A percentile compares a stretch with the other conserved stretches of the same genome.
These are phyloP conservation scores for Poecilus cupreus DNA, from an alignment of 2,888 invertebrate species.

Conservation along the genomic window DNA sequence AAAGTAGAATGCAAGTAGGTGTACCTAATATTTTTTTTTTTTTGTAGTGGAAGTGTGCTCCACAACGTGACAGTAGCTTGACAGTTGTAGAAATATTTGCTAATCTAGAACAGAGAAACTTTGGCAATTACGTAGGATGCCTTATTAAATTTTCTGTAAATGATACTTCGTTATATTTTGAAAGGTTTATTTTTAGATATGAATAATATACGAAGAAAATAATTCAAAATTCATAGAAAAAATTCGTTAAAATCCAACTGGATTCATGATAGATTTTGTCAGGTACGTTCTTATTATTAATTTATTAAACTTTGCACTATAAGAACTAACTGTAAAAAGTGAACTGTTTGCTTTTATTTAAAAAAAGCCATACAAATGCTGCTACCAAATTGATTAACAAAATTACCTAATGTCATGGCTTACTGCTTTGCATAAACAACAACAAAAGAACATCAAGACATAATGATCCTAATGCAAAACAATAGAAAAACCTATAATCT, in stretches of 20 bases:
- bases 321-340: too few species aligned
- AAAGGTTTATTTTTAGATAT: not conserved
- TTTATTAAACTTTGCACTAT: too few species aligned
- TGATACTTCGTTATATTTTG: not conserved
- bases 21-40: not conserved
- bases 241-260: too few species aligned
- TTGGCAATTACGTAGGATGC: slow-evolving; percentile 6
- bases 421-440: not conserved
- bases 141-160: not conserved
- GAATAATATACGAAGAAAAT: not conserved
- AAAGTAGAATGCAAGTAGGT: not conserved
- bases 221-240: too few species aligned
- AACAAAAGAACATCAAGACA: not conserved
- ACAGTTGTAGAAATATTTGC: not conserved
- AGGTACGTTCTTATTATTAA: too few species aligned
- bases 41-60: not conserved
- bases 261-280: too few species aligned
- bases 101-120: slow-evolving; percentile 17
- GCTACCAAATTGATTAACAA: too few species aligned
- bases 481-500: not conserved
- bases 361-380: too few species aligned
- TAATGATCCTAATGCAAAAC: not conserved
- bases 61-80: not conserved
- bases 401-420: too few species aligned
- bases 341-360: too few species aligned